Base-by-base conservation (phyloP, 2,797 vertebrate genomes). In the Antennarius maculatus region DNA sequence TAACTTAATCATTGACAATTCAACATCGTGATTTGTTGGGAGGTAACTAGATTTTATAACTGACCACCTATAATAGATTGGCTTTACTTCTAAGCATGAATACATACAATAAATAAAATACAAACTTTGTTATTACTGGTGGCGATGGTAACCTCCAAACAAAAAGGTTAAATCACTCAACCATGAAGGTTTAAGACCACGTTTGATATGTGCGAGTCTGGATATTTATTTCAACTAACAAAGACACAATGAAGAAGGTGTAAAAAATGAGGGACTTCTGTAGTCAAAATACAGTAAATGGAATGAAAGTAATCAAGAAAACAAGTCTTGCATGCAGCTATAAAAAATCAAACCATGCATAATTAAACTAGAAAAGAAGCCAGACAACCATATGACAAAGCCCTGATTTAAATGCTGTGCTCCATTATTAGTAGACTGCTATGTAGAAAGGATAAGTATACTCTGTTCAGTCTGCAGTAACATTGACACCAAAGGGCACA, bases 371-470 rank as follows among this genome's bases (percentile, higher is more conserved):
- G 10, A 9, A 12, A 45, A 52, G 5, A 15, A 62, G 43, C 7
- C 6, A 52, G 4, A 29, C 8, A 65, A 18, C 31, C 31, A 34
- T 34, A 15, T 59, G 11, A 23, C 31, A 66, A 49, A 69, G 47
- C 2, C 15, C n/a, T 16, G 18, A 9, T n/a, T 39, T 66, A 0
- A 54, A 52, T 29, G 61, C 15, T 9, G 7, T 6, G 7, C 52
- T 83, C 81, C 59, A 72, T 68, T 74, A 18, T 37, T 12, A 8
- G 15, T 15, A 41, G 16, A 34, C 48, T 11, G 48, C 3, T 2
- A 11, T 34, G 10, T 16, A 29, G 27, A 50, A 64, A 23, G 6
- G 2, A 53, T 12, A 59, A 47, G n/a, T 42, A n/a, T 28, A 39
- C 13, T 50, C 1, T 18, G 60, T 49, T 69, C 18, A 43, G 28